These are phyloP conservation scores for Acrobasis consociella DNA, from an alignment of 2,888 invertebrate genomes.

Conservation along the genomic window DNA sequence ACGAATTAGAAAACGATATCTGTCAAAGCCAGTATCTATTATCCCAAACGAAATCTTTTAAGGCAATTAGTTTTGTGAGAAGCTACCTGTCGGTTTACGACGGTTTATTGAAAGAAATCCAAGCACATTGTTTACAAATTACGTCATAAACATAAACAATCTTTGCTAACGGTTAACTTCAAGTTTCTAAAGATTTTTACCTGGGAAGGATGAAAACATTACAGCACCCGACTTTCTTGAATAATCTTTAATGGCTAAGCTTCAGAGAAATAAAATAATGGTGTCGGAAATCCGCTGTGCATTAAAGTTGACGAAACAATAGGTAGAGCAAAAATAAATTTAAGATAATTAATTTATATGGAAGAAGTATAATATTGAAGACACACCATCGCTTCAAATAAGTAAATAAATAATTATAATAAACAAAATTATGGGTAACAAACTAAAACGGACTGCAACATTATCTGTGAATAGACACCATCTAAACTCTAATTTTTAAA, in stretches of 20 bases:
- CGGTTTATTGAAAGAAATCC: slow-evolving; percentile 13
- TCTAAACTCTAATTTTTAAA: too few relatives aligned
- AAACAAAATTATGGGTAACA: too few relatives aligned
- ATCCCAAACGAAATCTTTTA: background rate
- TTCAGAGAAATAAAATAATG: slow-evolving; percentile 2
- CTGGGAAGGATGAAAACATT: background rate
- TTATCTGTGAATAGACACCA: too few relatives aligned
- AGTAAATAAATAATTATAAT: too few relatives aligned
- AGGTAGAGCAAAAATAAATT: too few relatives aligned
- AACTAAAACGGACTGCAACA: too few relatives aligned
- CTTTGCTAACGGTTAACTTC: slow-evolving; percentile 3
- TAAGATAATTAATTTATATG: too few relatives aligned
- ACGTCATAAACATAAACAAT: slow-evolving; percentile 18
- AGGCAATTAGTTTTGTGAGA: slow-evolving; percentile 8
- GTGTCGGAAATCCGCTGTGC: slow-evolving; percentile 3
- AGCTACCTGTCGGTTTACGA: slow-evolving; percentile 16
- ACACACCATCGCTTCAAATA: too few relatives aligned
- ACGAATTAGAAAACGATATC: background rate
- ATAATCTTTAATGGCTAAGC: background rate
- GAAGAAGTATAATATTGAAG: too few relatives aligned
- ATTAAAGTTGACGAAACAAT: background rate
- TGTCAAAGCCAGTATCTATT: background rate
- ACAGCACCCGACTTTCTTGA: background rate
- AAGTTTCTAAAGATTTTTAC: slow-evolving; percentile 4
- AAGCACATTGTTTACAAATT: slow-evolving; percentile 3